Conservation (phyloP, 1,140 invertebrate species). For the Cryptotermes secundus region DNA sequence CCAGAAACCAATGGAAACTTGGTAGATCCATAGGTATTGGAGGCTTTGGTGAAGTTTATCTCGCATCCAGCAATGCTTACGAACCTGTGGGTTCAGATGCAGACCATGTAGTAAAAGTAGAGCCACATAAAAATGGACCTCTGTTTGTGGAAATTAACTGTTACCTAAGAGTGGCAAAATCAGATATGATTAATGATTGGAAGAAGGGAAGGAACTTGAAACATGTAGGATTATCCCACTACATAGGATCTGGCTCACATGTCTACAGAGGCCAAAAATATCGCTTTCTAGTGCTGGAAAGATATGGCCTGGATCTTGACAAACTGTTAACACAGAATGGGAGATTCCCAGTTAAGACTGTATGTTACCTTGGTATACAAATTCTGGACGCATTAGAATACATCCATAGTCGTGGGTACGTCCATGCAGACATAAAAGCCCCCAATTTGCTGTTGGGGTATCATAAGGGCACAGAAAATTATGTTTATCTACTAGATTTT, state of each 20-base stretch:
- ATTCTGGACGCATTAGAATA: slow-evolving; percentile 86
- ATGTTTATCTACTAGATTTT: slow-evolving; percentile 91
- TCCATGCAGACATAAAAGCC: slow-evolving; percentile 93
- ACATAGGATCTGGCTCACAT: slow-evolving; percentile 82
- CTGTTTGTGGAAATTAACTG: slow-evolving; percentile 95
- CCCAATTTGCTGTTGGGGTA: slow-evolving; percentile 76
- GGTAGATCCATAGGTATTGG: slow-evolving; percentile 85
- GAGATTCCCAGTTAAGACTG: slow-evolving; percentile 73
- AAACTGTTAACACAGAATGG: slow-evolving; percentile 70
- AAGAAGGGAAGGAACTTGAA: too few relatives aligned
- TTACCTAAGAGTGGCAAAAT: slow-evolving; percentile 78
- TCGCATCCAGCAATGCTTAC: slow-evolving; percentile 70
- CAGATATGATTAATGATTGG: slow-evolving; percentile 68
- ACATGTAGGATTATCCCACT: slow-evolving; percentile 81
- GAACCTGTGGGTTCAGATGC: slow-evolving; percentile 67
- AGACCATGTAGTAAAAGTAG: slow-evolving; percentile 87
- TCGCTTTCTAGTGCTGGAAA: slow-evolving; percentile 87
- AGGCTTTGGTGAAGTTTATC: slow-evolving; percentile 91
- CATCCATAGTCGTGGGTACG: slow-evolving; percentile 84
- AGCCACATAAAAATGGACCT: slow-evolving; percentile 89
- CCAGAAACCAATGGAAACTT: slow-evolving; percentile 81
- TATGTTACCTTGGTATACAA: slow-evolving; percentile 77
- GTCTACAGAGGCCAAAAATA: slow-evolving; percentile 69
- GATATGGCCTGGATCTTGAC: slow-evolving; percentile 86
- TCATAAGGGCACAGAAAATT: slow-evolving; percentile 48